Percentiles rank a stretch among this genome's conserved stretches.
Evolutionary conservation across 2,113 vertebrate genomes (phyloP).

Genomic region (Climacteris rufus): DNA sequence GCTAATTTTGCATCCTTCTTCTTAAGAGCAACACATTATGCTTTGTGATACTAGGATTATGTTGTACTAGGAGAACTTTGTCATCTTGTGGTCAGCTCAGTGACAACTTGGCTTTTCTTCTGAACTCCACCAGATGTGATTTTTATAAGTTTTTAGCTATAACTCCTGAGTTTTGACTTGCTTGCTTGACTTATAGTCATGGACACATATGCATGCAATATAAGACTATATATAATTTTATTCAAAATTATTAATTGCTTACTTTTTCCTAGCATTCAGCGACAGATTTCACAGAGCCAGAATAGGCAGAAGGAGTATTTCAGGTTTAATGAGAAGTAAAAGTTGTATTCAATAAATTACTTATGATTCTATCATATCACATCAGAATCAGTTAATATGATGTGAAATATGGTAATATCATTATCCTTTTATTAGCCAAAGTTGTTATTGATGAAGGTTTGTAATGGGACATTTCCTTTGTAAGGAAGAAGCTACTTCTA

Average conservation of each 20-base stretch:
- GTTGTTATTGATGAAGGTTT: not conserved
- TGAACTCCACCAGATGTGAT: not conserved
- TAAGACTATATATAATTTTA: not conserved
- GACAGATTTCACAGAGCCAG: not conserved
- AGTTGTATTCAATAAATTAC: not conserved
- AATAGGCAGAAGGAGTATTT: not conserved
- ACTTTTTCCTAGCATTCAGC: not conserved
- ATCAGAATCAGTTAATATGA: not conserved
- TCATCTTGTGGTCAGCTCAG: not conserved
- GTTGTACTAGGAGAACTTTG: not conserved
- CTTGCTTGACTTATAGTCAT: not conserved
- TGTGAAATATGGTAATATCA: not conserved
- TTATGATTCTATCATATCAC: not conserved
- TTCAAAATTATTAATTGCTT: not conserved
- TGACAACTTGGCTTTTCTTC: not conserved
- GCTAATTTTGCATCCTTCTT: not conserved
- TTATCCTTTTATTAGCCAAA: not conserved
- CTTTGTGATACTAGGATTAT: not conserved
- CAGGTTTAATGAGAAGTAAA: not conserved
- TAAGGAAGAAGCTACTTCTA: not conserved
- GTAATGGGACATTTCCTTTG: not conserved
- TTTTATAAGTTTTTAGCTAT: not conserved
- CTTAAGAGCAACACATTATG: not conserved
- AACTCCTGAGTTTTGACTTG: not conserved
- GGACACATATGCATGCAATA: not conserved